Base-by-base conservation (phyloP, 2,113 vertebrate genomes). In the Ceuthmochares aereus region DNA sequence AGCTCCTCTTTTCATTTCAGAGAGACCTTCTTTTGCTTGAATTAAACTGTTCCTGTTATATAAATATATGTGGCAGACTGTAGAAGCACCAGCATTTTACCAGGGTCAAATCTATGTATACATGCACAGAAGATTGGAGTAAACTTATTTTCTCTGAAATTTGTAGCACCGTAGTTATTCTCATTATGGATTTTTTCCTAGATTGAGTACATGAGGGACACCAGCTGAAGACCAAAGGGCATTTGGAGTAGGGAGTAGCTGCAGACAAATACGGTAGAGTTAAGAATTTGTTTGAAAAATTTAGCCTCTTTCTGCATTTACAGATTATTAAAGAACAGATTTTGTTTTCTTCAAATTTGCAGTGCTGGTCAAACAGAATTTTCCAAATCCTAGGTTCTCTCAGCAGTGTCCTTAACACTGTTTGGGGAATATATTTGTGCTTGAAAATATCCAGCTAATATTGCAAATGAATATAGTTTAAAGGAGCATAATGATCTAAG, bases 281-380 rank as follows among this genome's bases (percentile, higher is more conserved):
- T 81, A 91, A 85, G 74, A 89, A 85, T 79, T 87, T 91, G 55
- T 94, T 89, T 85, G 78, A 91, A 70, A 83, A 94, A 91, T 90
- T 81, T 63, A 87, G 59, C 21, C 7, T 94, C 77, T 66, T 90
- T 73, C 81, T 79, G 23, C 77, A 67, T 96, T 94, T 93, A 66
- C 70, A 83, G 91, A 93, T 87, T 91, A 91, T 67, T 96, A 45
- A 51, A 64, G 62, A 93, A 66, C 58, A 91, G 62, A 58, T 36
- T 91, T 94, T 42, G 69, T 84, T 94, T 94, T 82, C 58, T 66
- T 82, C 0, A 0, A 93, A 85, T 93, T 72, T 89, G 74, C 66
- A 62, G 66, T 76, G 49, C 25, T 89, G 89, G 89, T 64, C 87
- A 89, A 91, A 92, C n/a, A 94, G 64, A 92, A 87, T 90, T 89